These are phyloP conservation scores for Pantherophis vulpinus DNA, from an alignment of 2,797 vertebrate species.

Conservation along the genomic window DNA sequence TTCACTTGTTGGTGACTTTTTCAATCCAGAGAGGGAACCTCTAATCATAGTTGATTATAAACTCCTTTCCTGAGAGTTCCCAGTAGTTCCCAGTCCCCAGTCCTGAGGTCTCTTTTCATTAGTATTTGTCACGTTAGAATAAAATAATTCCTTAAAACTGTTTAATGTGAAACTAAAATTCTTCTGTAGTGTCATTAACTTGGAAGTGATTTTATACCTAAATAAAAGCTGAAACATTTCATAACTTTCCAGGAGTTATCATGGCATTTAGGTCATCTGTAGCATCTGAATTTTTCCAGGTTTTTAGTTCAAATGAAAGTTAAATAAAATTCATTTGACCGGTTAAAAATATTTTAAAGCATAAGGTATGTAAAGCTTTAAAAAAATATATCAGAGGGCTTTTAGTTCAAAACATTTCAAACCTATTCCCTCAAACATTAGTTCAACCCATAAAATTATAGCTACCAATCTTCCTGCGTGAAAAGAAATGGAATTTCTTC, in stretches of 20 bases:
- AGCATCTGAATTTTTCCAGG: conserved; percentile 68
- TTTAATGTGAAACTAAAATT: conserved; percentile 71
- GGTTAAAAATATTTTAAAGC: conserved; percentile 40
- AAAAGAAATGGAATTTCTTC: conserved; percentile 30
- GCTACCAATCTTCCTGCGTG: conserved; percentile 49
- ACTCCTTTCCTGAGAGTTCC: conserved; percentile 25
- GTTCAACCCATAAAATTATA: conserved; percentile 61
- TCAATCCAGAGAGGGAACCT: conserved; percentile 30
- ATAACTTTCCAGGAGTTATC: conserved; percentile 70
- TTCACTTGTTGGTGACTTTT: conserved; percentile 33
- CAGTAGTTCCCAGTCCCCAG: conserved; percentile 22
- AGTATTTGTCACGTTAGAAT: conserved; percentile 63
- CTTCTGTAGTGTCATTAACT: conserved; percentile 74
- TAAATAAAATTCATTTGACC: conserved; percentile 72
- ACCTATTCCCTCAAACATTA: conserved; percentile 40
- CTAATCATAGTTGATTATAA: conserved; percentile 3
- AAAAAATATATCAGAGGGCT: conserved; percentile 51
- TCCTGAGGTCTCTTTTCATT: conserved; percentile 58
- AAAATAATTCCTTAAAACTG: neutral
- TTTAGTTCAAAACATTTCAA: conserved; percentile 53
- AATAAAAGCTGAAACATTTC: conserved; percentile 65
- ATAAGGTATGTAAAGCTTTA: neutral
- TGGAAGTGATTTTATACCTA: conserved; percentile 70
- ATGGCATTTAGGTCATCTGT: conserved; percentile 64
- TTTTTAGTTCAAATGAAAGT: conserved; percentile 79